phyloP scores from a whole-genome alignment of 2,888 invertebrate genomes.

The Eumacrocentrus americanus region DNA sequence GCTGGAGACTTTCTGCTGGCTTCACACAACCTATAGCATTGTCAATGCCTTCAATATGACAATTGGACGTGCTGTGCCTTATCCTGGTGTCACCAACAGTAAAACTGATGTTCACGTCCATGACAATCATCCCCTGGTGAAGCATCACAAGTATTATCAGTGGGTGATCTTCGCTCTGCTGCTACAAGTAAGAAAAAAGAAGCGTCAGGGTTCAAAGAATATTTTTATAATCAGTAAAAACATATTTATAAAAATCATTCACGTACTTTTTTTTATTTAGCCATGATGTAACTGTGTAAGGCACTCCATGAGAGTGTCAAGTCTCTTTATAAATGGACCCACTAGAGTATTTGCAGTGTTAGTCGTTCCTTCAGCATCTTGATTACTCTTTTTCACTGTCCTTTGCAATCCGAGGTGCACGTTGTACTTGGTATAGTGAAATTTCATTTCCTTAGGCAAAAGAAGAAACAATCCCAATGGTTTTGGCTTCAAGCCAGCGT shows the following conservation, averaged over 20 bases:
- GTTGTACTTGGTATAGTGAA: background rate
- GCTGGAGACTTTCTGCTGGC: conserved; percentile 91
- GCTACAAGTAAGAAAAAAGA: conserved; percentile 62
- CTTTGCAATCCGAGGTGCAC: no score
- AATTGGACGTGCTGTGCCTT: conserved; percentile 71
- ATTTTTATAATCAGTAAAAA: background rate
- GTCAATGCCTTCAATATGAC: conserved; percentile 72
- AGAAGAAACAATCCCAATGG: background rate
- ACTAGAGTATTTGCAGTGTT: no score
- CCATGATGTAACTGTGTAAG: no score
- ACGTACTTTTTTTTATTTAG: background rate
- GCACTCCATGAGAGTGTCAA: no score
- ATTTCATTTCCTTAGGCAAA: background rate
- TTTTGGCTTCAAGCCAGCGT: conserved; percentile 33
- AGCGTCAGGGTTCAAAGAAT: background rate
- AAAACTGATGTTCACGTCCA: conserved; percentile 65
- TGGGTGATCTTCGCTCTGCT: conserved; percentile 69
- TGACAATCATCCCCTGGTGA: conserved; percentile 58
- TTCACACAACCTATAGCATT: conserved; percentile 88
- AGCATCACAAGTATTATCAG: conserved; percentile 66
- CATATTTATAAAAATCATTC: no score
- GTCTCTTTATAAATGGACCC: no score
- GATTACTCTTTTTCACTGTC: no score
- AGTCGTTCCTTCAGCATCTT: no score
- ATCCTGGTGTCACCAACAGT: conserved; percentile 77